These are phyloP conservation scores for Temnothorax nylanderi DNA, from an alignment of 1,140 invertebrate species.

Conservation along the genomic window DNA sequence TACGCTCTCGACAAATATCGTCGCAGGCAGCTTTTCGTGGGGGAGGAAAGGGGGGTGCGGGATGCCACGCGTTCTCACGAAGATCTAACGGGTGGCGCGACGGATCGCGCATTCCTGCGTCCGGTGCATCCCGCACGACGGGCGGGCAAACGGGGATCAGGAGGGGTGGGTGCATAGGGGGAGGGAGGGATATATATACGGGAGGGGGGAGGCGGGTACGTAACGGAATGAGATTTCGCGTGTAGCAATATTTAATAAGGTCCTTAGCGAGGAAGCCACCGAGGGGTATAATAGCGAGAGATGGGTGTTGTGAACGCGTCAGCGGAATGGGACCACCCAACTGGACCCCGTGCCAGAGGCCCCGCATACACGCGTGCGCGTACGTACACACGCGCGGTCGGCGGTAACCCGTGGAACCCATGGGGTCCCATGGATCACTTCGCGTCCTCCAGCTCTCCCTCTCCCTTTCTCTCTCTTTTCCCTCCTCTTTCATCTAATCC, in stretches of 20 bases:
- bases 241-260: constrained; percentile 84
- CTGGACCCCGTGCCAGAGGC: constrained; percentile 79
- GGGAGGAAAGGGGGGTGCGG: background rate
- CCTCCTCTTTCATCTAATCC: background rate
- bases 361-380: constrained; percentile 66
- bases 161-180: no score
- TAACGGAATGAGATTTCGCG: constrained; percentile 78
- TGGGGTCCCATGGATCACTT: constrained; percentile 78
- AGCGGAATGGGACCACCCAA: constrained; percentile 84
- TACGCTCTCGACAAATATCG: constrained; percentile 46
- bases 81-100: constrained; percentile 72
- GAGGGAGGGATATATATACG: background rate
- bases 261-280: constrained; percentile 81
- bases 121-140: constrained; percentile 45
- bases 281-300: constrained; percentile 80
- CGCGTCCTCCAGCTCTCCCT: constrained; percentile 5
- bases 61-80: constrained; percentile 67
- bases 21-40: constrained; percentile 37
- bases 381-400: constrained; percentile 49
- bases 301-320: constrained; percentile 83
- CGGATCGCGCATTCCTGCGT: constrained; percentile 63
- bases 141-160: background rate
- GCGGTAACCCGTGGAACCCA: constrained; percentile 74
- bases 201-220: constrained; percentile 12
- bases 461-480: constrained; percentile 42